Base-by-base conservation (phyloP, 2,113 vertebrate genomes). In the Malaclemys terrapin region DNA sequence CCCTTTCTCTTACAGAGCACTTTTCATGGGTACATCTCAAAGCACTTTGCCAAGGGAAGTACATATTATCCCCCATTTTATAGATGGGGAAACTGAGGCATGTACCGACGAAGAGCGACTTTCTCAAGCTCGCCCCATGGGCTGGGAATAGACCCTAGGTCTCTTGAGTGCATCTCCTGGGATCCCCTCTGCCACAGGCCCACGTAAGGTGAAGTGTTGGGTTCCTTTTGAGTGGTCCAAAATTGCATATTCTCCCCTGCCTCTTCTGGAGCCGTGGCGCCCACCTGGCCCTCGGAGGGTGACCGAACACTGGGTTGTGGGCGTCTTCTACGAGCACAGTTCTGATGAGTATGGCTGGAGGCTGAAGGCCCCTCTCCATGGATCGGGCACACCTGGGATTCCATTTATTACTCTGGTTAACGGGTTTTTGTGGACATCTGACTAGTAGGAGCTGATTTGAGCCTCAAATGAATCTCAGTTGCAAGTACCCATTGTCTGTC, bases 31-130 rank as follows among this genome's bases (percentile, higher is more conserved):
- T 1, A 38, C 57, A 12, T 27, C 75, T 47, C 13, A 4, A 27
- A 27, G 42, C 35, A 65, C 35, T 83, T 42, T 1, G 3, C 0
- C 1, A 14, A 10, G 12, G 50, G 69, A 16, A 75, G 50, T 0
- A 53, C 20, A 53, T 53, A 2, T 1, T 8, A 50, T 14, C 79
- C 69, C 49, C 22, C 2, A 42, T 79, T 50, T 29, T 9, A 19
- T 42, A 9, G 57, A 17, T 49, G 45, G 22, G 25, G 45, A 78
- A 47, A 47, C 75, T 8, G 12, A 78, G 45, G 25, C 45, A 65
- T 4, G 3, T 65, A 53, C 52, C 5, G 31, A 11, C 3, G 6
- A 13, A 35, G 59, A 35, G 6, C 35, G 7, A 16, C 62, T 65
- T 35, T 35, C 62, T 16, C 31, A 35, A 8, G 8, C 31, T 65